phyloP scores from a whole-genome alignment of 2,888 invertebrate species.

The Calameuta filiformis region DNA sequence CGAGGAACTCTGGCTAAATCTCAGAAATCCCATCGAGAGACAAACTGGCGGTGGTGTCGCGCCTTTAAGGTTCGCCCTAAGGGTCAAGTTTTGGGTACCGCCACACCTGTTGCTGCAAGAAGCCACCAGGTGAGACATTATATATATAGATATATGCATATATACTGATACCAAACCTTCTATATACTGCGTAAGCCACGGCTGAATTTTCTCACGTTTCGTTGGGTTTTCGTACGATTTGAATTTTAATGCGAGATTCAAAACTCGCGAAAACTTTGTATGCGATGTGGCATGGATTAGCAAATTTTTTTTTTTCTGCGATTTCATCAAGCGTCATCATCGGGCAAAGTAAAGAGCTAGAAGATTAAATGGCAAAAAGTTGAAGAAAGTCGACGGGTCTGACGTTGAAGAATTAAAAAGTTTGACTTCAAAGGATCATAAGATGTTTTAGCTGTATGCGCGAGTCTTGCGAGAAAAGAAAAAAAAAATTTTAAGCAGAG shows the following conservation, averaged over 20 bases:
- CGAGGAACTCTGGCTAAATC: slow-evolving; percentile 87
- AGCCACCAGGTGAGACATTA: slow-evolving; percentile 74
- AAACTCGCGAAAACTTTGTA: neutral
- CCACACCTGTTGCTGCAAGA: slow-evolving; percentile 88
- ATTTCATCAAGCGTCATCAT: neutral
- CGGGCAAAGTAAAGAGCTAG: neutral
- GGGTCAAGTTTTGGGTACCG: slow-evolving; percentile 93
- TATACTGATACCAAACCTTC: neutral
- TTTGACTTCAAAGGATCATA: neutral
- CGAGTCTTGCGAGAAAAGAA: too few relatives aligned
- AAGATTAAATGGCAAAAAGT: neutral
- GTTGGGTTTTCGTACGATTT: neutral
- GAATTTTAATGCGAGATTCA: neutral
- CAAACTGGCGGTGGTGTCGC: slow-evolving; percentile 76
- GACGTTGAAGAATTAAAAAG: neutral
- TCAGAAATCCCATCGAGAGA: slow-evolving; percentile 83
- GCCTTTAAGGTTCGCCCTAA: slow-evolving; percentile 75
- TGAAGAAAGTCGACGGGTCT: neutral
- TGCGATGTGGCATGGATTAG: neutral
- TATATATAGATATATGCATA: too few relatives aligned
- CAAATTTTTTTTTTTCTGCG: neutral
- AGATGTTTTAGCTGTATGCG: neutral
- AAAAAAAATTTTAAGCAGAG: neutral
- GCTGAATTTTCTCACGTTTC: neutral
- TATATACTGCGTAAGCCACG: neutral